phyloP scores from a whole-genome alignment of 2,113 vertebrate species.

The Pimephales promelas region DNA sequence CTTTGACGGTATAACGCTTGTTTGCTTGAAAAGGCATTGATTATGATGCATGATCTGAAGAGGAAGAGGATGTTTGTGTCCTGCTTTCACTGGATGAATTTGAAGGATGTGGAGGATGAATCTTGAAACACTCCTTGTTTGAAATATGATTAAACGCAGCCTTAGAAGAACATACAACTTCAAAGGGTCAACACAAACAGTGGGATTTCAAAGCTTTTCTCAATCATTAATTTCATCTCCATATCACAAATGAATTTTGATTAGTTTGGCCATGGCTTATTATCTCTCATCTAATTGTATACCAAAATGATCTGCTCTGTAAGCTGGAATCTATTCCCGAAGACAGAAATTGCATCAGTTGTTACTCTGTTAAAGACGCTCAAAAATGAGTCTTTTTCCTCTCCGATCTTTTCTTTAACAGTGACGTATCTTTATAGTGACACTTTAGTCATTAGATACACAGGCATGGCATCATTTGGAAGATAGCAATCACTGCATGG shows the following conservation, averaged over 20 bases:
- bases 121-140: slow-evolving; percentile 36
- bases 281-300: slow-evolving; percentile 45
- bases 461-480: slow-evolving; percentile 41
- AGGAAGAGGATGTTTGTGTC: slow-evolving; percentile 24
- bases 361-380: slow-evolving; percentile 24
- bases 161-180: slow-evolving; percentile 47
- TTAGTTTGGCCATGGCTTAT: slow-evolving; percentile 18
- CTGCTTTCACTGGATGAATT: slow-evolving; percentile 29
- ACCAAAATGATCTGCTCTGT: slow-evolving; percentile 12
- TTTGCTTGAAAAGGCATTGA: slow-evolving; percentile 25
- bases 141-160: slow-evolving; percentile 41
- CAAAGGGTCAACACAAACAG: slow-evolving; percentile 48
- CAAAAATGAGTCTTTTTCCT: slow-evolving; percentile 42
- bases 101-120: neutral
- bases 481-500: slow-evolving; percentile 45
- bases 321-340: slow-evolving; percentile 9
- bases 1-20: neutral
- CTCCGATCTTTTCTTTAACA: neutral
- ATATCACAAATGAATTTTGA: slow-evolving; percentile 34
- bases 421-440: slow-evolving; percentile 51
- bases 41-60: slow-evolving; percentile 8
- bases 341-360: slow-evolving; percentile 38
- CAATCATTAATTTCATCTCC: slow-evolving; percentile 41
- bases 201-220: slow-evolving; percentile 42
- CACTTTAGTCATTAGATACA: slow-evolving; percentile 54